These are phyloP conservation scores for Smithornis capensis DNA, from an alignment of 2,113 vertebrate species.

Conservation along the genomic window DNA sequence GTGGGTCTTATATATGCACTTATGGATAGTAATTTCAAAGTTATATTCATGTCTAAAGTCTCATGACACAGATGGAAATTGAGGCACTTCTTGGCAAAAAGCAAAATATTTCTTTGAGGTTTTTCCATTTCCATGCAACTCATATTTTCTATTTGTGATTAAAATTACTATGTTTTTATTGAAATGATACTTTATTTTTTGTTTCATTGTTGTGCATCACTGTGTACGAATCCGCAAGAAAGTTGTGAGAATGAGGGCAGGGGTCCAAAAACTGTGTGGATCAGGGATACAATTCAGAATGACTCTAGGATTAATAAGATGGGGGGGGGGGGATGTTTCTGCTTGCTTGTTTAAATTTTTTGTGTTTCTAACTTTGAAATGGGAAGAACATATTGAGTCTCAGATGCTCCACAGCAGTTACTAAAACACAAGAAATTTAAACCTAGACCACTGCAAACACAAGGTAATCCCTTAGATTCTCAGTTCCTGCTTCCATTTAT, in stretches of 20 bases:
- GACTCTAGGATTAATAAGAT: not conserved
- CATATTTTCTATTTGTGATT: not conserved
- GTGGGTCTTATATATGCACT: not conserved
- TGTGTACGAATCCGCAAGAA: not conserved
- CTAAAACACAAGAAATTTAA: not conserved
- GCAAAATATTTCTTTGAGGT: not conserved
- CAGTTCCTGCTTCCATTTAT: not conserved
- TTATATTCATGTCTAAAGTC: not conserved
- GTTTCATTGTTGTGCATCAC: not conserved
- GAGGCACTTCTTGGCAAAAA: not conserved
- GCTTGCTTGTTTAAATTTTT: not conserved
- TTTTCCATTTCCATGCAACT: not conserved
- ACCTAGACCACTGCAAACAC: not conserved
- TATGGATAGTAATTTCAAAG: not conserved
- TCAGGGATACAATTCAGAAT: not conserved
- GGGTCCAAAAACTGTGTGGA: not conserved
- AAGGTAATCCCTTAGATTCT: not conserved
- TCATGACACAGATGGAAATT: not conserved
- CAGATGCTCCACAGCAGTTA: not conserved
- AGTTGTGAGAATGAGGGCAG: not conserved
- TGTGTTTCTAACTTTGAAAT: not conserved
- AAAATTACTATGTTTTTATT: not conserved
- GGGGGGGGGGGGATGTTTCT: rapidly evolving
- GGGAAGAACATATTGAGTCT: not conserved
- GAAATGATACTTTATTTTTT: not conserved